phyloP scores from a whole-genome alignment of 2,113 vertebrate genomes.

The Turnix velox region DNA sequence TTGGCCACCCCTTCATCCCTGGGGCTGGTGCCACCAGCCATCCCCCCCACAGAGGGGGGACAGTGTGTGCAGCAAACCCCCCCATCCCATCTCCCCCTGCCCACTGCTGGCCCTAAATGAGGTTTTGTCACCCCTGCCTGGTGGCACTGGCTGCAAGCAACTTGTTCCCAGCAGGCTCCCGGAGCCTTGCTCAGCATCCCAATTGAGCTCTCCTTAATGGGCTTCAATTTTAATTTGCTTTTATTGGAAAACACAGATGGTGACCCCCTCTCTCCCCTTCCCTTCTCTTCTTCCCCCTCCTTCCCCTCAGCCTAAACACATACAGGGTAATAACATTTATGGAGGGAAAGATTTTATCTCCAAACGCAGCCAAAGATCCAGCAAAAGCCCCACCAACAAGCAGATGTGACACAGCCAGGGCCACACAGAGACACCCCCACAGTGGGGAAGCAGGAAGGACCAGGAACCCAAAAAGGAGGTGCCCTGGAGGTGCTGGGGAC shows the following conservation, averaged over 20 bases:
- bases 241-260: slow-evolving; percentile 81
- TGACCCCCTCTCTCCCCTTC: not conserved
- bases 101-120: not conserved
- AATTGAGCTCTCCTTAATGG: slow-evolving; percentile 71
- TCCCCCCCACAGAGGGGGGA: accelerated
- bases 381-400: not conserved
- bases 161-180: slow-evolving; percentile 62
- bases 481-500: no score
- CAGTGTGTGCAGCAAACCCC: accelerated
- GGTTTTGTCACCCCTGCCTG: not conserved
- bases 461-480: no score
- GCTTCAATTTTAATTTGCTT: slow-evolving; percentile 76
- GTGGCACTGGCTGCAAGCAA: not conserved
- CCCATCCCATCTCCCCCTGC: not conserved
- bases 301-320: not conserved
- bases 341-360: slow-evolving; percentile 4
- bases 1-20: not conserved
- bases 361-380: not conserved
- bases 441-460: no score
- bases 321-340: slow-evolving; percentile 12
- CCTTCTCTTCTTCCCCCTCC: no score
- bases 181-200: slow-evolving; percentile 64
- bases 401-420: no score
- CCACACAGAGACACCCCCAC: no score
- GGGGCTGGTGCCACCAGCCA: not conserved